phyloP scores from a whole-genome alignment of 2,797 vertebrate species.

The Carcharodon carcharias region DNA sequence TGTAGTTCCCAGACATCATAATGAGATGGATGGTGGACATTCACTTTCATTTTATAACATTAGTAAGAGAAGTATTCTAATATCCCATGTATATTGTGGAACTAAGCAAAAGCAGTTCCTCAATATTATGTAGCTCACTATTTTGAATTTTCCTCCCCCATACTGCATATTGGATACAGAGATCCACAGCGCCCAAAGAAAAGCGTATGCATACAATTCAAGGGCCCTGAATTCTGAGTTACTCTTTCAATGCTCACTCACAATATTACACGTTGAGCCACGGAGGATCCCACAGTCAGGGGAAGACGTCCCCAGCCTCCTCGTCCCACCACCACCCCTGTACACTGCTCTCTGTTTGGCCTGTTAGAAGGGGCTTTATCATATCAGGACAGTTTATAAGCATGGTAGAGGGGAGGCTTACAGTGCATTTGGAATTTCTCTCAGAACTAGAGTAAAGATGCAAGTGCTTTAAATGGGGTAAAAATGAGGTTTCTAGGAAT shows the following conservation, averaged over 20 bases:
- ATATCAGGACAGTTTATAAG: not conserved
- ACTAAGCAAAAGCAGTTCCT: not conserved
- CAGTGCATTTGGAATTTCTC: not conserved
- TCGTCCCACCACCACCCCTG: not conserved
- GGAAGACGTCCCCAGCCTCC: not conserved
- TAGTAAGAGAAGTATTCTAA: not conserved
- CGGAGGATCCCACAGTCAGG: not conserved
- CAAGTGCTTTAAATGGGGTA: not conserved
- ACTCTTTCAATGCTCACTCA: not conserved
- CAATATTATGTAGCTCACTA: not conserved
- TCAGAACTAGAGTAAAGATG: not conserved
- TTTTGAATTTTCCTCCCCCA: not conserved
- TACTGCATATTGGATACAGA: not conserved
- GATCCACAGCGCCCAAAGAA: not conserved
- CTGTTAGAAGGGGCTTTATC: not conserved
- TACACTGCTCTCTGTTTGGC: not conserved
- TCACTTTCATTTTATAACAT: not conserved
- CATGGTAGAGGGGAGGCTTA: not conserved
- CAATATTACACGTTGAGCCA: not conserved
- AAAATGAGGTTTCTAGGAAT: not conserved
- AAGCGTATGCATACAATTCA: not conserved
- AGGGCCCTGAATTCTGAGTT: not conserved
- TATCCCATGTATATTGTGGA: not conserved
- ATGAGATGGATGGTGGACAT: not conserved
- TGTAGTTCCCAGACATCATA: not conserved